These are phyloP conservation scores for Schizaphis graminum DNA, from an alignment of 2,888 invertebrate genomes.

Conservation along the genomic window DNA sequence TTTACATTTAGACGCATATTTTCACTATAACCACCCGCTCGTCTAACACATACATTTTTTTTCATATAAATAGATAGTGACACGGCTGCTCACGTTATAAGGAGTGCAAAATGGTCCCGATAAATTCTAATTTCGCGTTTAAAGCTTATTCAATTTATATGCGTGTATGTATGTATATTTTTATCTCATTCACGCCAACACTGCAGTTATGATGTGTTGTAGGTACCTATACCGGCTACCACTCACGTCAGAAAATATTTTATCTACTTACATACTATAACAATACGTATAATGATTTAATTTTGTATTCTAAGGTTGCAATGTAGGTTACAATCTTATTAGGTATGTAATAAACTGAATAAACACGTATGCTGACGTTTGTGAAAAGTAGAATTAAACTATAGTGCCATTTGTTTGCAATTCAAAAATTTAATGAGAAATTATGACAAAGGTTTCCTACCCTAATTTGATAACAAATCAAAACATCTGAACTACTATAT, in stretches of 20 bases:
- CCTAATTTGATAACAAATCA: background rate
- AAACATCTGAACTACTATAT: background rate
- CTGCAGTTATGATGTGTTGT: background rate
- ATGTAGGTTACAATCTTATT: too few species aligned
- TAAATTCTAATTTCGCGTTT: background rate
- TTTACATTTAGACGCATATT: conserved; percentile 8
- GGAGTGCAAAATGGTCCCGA: background rate
- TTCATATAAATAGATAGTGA: background rate
- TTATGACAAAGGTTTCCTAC: background rate
- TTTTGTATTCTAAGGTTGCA: background rate
- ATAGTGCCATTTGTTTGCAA: background rate
- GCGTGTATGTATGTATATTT: background rate
- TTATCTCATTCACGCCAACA: background rate
- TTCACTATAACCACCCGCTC: background rate
- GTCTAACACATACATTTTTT: background rate
- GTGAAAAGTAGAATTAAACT: background rate
- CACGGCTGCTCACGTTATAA: background rate
- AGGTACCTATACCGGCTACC: background rate
- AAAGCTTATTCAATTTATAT: background rate
- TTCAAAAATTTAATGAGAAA: background rate
- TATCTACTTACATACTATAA: background rate
- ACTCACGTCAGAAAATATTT: background rate
- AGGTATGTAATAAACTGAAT: background rate
- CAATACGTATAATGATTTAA: background rate
- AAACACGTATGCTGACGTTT: background rate